Conservation (phyloP, 1,140 invertebrate genomes). For the Dreissena polymorpha region DNA sequence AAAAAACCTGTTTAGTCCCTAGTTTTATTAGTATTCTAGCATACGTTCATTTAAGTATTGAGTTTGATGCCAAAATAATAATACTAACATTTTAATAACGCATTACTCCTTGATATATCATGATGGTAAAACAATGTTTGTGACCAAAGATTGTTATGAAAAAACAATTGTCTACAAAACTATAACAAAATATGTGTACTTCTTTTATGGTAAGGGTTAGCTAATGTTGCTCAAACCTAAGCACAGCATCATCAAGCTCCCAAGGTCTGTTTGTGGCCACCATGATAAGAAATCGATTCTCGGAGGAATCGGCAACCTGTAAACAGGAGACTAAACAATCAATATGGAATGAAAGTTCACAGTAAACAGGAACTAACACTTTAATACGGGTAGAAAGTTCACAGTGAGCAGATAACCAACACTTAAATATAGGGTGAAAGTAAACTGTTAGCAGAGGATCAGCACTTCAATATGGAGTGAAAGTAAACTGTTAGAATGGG, state of each 20-base stretch:
- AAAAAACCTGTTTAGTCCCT: neutral
- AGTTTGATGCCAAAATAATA: neutral
- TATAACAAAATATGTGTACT: neutral
- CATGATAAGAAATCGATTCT: conserved; percentile 96
- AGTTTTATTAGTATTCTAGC: neutral
- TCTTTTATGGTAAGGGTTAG: neutral
- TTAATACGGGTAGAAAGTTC: too few species aligned
- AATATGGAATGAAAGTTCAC: too few species aligned
- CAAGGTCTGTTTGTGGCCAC: conserved; percentile 96
- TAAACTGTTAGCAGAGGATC: too few species aligned
- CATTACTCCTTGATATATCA: too few species aligned
- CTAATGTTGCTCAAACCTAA: conserved; percentile 79
- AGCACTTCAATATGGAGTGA: too few species aligned
- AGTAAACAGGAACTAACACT: too few species aligned
- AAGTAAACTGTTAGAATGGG: too few species aligned
- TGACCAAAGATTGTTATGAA: neutral
- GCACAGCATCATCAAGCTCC: conserved; percentile 96
- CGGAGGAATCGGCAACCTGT: conserved; percentile 80
- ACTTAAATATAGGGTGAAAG: too few species aligned
- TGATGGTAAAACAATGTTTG: neutral
- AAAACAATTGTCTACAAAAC: neutral
- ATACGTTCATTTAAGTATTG: neutral
- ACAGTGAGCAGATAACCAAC: too few species aligned
- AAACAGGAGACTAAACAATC: too few species aligned
- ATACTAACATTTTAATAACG: neutral